Percentiles rank a stretch among this genome's conserved stretches.
Evolutionary conservation across 2,888 invertebrate genomes (phyloP).

Genomic region (Habroteleia sp.): DNA sequence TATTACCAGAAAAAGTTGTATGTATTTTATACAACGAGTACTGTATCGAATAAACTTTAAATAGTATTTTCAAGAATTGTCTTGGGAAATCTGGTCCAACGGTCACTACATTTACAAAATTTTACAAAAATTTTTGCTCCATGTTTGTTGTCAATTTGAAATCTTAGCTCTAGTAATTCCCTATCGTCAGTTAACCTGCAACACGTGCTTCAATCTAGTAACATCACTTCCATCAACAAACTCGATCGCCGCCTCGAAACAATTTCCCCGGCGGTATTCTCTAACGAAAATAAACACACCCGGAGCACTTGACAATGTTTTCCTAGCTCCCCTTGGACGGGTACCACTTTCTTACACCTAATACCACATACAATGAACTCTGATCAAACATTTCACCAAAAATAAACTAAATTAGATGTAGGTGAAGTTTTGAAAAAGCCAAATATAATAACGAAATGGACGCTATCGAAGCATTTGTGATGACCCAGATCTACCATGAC

Average conservation of each 20-base stretch:
- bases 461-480: conserved; percentile 36
- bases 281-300: conserved; percentile 49
- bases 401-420: conserved; percentile 11
- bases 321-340: conserved; percentile 2
- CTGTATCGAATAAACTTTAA: too few relatives aligned
- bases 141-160: neutral
- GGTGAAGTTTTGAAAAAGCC: neutral
- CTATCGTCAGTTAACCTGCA: conserved; percentile 16
- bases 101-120: too few relatives aligned
- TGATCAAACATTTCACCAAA: conserved; percentile 20
- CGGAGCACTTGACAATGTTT: conserved; percentile 17
- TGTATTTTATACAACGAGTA: too few relatives aligned
- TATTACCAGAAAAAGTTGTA: too few relatives aligned
- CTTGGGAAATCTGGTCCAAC: too few relatives aligned
- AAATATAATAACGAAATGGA: conserved; percentile 31
- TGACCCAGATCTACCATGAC: conserved; percentile 52
- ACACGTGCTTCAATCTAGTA: conserved; percentile 53
- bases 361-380: conserved; percentile 8
- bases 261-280: conserved; percentile 35
- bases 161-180: conserved; percentile 16
- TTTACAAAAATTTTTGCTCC: too few relatives aligned
- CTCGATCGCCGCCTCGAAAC: conserved; percentile 38
- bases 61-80: too few relatives aligned
- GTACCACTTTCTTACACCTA: conserved; percentile 17
- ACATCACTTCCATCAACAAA: conserved; percentile 49